Base-by-base conservation (phyloP, 2,797 vertebrate species). In the Acropternis orthonyx region DNA sequence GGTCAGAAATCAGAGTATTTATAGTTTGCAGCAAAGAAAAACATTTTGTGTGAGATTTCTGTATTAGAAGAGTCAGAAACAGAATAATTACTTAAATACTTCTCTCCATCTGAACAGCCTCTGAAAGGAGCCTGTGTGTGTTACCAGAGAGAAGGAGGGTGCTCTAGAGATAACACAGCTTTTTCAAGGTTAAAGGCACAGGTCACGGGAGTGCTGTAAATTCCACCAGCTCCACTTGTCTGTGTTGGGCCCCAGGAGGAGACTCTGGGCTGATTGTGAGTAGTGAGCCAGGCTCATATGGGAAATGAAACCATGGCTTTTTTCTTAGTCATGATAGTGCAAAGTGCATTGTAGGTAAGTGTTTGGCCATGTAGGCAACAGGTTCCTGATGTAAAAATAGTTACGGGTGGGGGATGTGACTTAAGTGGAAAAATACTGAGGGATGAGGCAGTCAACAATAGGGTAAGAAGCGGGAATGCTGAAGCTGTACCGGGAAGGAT, bases 101-200 rank as follows among this genome's bases (percentile, higher is more conserved):
- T 32, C 26, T 68, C 44, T 77, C 49, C 61, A 75, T 73, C 79
- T 84, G 46, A 80, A 65, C 91, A 78, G 39, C 69, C 51, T 93
- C 83, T 58, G 36, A 73, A 81, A 63, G 12, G 51, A 92, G 52
- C 78, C 66, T 59, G 37, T 55, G 41, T 71, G 54, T n/a, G 52
- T 78, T 27, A 86, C 37, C n/a, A 65, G 65, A 51, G 76, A 67
- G 74, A 88, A 93, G 65, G 83, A 74, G 65, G 62, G 91, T 80
- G 30, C 77, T 81, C 7, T 43, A 39, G 72, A 95, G 91, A 95
- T 95, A 93, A 71, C 44, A 39, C 14, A 79, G 83, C 74, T 75
- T 59, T 92, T n/a, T 83, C 95, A 93, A 95, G 93, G 93, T 93
- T 85, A 93, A 80, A 92, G 79, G 36, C 82, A 83, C 85, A 92